Evolutionary conservation across 2,797 vertebrate species (phyloP), one percentile per base, ranked within the genome.

Genomic region (Phataginus tricuspis): DNA sequence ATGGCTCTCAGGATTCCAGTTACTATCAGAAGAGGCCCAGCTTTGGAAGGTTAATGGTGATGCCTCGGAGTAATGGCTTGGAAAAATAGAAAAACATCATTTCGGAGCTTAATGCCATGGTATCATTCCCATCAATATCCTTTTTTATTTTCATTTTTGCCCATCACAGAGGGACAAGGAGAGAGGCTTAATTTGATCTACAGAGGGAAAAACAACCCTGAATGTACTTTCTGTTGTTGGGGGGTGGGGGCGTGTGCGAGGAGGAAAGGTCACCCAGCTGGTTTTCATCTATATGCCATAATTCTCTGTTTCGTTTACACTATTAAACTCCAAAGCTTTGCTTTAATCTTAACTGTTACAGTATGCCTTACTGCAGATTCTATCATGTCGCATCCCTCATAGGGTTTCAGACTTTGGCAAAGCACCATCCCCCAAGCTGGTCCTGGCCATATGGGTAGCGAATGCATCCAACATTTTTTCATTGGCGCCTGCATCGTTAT

Each of bases 271-370:
- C 97, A 94, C 95, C 93, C 98, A 98, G 98, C 96, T 99, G 98
- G 95, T 98, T 98, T 97, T 98, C 98, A 98, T 99, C 98, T 98
- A 86, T 95, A 78, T 94, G 96, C 98, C 98, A 97, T 98, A 98
- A 98, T 97, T 98, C 98, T 98, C 98, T 98, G 98, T 98, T 98
- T 98, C 98, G 98, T 98, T 99, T 99, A 98, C 96, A 98, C 97
- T 98, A 98, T 98, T 98, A 98, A 98, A 98, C 97, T 97, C 96
- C 97, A 98, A 98, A 98, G 96, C 95, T 96, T 92, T 0, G 97
- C 98, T 99, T 99, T 99, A 98, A 98, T 98, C 98, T 98, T 98
- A 98, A 98, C 98, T 97, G 96, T 82, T 98, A 98, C 98, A 98
- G 98, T 96, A 98, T 98, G 98, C 95, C 97, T 97, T 90, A 97